Evolutionary conservation across 2,888 invertebrate species (phyloP).

Genomic region (Trichogramma evanescens): DNA sequence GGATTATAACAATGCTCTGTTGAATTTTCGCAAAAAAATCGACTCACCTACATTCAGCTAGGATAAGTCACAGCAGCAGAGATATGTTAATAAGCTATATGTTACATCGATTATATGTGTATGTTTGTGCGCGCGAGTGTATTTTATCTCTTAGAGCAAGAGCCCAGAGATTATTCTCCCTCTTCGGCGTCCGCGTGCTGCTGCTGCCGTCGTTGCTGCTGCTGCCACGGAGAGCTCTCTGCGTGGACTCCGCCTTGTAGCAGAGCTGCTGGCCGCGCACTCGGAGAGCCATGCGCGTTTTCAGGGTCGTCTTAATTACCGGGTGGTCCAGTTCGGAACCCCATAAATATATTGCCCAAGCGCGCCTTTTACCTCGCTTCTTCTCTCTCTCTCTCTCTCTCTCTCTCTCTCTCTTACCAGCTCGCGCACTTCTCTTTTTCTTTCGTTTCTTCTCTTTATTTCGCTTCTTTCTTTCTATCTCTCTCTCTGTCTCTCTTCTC

Average conservation of each 20-base stretch:
- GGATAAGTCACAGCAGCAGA: too few relatives aligned
- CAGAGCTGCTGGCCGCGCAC: slow-evolving; percentile 38
- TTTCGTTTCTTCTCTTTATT: slow-evolving; percentile 16
- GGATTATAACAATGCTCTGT: too few relatives aligned
- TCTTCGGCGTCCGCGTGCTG: neutral
- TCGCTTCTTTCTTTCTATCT: slow-evolving; percentile 7
- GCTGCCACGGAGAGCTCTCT: neutral
- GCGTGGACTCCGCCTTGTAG: neutral
- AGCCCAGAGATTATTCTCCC: too few relatives aligned
- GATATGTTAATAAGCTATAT: too few relatives aligned
- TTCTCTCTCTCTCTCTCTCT: neutral
- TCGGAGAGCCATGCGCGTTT: slow-evolving; percentile 18
- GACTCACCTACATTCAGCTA: too few relatives aligned
- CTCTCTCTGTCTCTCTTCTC: neutral
- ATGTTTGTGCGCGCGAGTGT: too few relatives aligned
- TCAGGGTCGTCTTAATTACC: slow-evolving; percentile 44
- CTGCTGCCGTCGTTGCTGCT: neutral
- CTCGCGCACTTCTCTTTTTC: neutral
- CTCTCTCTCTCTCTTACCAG: neutral
- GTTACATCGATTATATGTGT: too few relatives aligned
- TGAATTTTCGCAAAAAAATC: too few relatives aligned
- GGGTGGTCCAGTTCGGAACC: slow-evolving; percentile 42
- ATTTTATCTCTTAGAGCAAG: too few relatives aligned
- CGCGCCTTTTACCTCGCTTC: slow-evolving; percentile 16
- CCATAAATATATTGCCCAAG: slow-evolving; percentile 39